phyloP scores from a whole-genome alignment of 2,888 invertebrate species.

The Halictus ligatus region DNA sequence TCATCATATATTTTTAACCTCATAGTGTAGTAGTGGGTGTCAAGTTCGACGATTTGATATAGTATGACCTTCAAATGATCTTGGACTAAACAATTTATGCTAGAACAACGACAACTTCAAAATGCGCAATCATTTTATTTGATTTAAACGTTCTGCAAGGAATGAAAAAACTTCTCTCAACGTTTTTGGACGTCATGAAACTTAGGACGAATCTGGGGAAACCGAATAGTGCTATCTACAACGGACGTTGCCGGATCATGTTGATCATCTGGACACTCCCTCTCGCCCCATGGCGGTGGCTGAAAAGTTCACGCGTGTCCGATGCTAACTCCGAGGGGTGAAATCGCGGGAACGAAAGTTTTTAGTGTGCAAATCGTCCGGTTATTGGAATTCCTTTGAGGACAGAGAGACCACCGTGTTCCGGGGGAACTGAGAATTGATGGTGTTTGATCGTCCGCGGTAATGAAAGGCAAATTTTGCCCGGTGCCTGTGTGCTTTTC shows the following conservation, averaged over 20 bases:
- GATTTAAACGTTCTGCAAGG: too few relatives aligned
- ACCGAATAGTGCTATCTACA: background rate
- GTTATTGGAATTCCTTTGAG: constrained; percentile 3
- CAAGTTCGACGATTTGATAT: too few relatives aligned
- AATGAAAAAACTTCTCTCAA: too few relatives aligned
- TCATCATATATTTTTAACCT: too few relatives aligned
- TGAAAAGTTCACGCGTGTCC: background rate
- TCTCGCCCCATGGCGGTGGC: background rate
- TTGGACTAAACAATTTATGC: too few relatives aligned
- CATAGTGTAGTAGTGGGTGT: too few relatives aligned
- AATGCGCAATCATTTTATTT: too few relatives aligned
- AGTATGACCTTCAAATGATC: too few relatives aligned
- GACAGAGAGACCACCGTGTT: background rate
- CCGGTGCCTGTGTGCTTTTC: background rate
- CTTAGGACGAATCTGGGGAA: too few relatives aligned
- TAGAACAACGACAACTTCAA: too few relatives aligned
- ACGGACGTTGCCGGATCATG: background rate
- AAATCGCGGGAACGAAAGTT: constrained; percentile 7
- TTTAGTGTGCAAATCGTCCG: constrained; percentile 18
- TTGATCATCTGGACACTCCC: background rate
- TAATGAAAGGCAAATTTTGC: constrained; percentile 20
- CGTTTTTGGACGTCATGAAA: too few relatives aligned
- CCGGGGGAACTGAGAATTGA: background rate
- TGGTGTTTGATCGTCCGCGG: constrained; percentile 11
- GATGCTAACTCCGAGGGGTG: background rate